Evolutionary conservation across 2,113 vertebrate species (phyloP).

Genomic region (Eurystomus gularis): DNA sequence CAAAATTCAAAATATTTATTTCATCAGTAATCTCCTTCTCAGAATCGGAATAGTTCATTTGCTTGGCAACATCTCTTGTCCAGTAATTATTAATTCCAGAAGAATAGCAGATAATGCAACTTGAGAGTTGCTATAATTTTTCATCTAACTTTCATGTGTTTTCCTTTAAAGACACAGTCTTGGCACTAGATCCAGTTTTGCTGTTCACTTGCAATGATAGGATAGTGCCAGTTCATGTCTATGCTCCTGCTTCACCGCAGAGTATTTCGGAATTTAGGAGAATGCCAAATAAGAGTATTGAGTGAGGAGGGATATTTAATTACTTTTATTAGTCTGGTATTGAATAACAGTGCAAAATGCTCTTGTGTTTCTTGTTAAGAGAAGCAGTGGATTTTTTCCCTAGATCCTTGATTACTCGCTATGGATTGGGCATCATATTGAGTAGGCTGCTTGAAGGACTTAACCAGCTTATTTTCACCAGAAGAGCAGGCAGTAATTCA

Average conservation of each 20-base stretch:
- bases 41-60: not conserved
- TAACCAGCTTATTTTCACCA: constrained; percentile 27
- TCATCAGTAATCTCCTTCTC: not conserved
- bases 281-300: not conserved
- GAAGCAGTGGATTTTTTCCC: not conserved
- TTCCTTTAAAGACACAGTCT: not conserved
- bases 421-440: not conserved
- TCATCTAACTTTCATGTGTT: not conserved
- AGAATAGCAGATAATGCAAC: not conserved
- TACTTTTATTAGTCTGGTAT: not conserved
- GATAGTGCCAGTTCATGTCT: not conserved
- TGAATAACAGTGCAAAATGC: not conserved
- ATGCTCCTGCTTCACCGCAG: not conserved
- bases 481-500: not conserved
- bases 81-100: constrained; percentile 13
- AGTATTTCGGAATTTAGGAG: not conserved
- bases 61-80: constrained; percentile 8
- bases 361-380: not conserved
- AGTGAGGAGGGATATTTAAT: not conserved
- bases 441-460: not conserved
- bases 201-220: not conserved
- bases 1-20: constrained; percentile 23
- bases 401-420: not conserved
- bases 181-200: not conserved
- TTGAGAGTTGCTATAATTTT: not conserved